Base-by-base conservation (phyloP, 2,888 invertebrate species). In the Ferrisia virgata region DNA sequence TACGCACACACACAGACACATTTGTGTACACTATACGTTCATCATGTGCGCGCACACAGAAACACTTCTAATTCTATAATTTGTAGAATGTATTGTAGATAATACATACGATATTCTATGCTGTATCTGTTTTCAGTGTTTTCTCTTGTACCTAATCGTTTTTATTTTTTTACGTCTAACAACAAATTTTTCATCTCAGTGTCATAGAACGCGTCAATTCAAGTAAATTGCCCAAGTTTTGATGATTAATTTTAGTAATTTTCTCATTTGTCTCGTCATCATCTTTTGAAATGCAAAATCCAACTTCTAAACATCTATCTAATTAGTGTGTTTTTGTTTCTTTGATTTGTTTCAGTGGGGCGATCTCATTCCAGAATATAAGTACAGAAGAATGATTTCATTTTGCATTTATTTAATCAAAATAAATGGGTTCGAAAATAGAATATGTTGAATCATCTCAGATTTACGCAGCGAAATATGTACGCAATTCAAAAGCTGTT, bases 401-500 rank as follows among this genome's bases (percentile, higher is more conserved):
- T 36, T 76, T 76, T 36, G 36, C 33, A 76, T 76, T 76, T 28
- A 76, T 76, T 69, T 18, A 76, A 36, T 33, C 39, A 36, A 33
- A 69, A 64, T 39, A 36, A 88, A 96, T 96, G 95, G 95, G 95
- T 88, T 95, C 95, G 86, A 96, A 96, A 91, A 94, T 96, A 88
- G 96, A 96, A 89, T 96, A 96, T 90, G 95, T 96, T 87, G 96
- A 96, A 89, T 94, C 95, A 87, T 93, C 95, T 87, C 96, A 96
- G 90, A 92, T 96, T 89, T 95, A 96, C 90, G 95, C 95, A 86
- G 95, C 96, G 85, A 95, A 95, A 90, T 96, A 96, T 89, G 95
- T 95, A 86, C 92, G 96, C 87, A 96, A 96, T 91, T 95, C 95
- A 86, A 96, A 95, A 90, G 98, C 98, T 80, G 96, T 99, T 86